Base-by-base conservation (phyloP, 2,113 vertebrate genomes). In the Rhinichthys klamathensis region DNA sequence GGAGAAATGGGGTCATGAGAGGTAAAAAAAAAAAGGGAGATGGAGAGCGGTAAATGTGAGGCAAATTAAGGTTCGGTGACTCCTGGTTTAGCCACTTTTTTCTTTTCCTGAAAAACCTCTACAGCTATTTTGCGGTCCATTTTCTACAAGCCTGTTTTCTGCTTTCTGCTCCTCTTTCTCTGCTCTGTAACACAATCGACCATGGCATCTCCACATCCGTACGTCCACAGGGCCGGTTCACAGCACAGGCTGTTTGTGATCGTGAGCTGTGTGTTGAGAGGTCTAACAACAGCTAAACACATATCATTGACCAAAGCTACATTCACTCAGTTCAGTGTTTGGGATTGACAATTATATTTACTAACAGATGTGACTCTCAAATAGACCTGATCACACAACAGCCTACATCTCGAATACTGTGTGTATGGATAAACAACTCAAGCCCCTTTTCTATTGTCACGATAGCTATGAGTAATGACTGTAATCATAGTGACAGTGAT, bases 1-100 rank as follows among this genome's bases (percentile, higher is more conserved):
- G 80, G 63, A 49, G 25, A 54, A 81, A 81, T 81, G 44, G 30
- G 80, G 63, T 65, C 41, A 25, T 11, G 11, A 65, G n/a, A 30
- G n/a, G 18, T 35, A 35, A 75, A 21, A 46, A 13, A 32, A 30
- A 32, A 35, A 81, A 32, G 7, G 38, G 41, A 30, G 25, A 41
- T 67, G 32, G 61, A 65, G 35, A 65, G 78, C 32, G 12, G 15
- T 49, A 21, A 81, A 65, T 54, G 8, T 65, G 44, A 4, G 38
- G 25, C 10, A 49, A 51, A 51, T 81, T n/a, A 44, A 27, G 35
- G 11, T 69, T 51, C 21, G 21, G 32, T 25, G 35, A 30, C 11
- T 60, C 12, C 12, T 23, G 72, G 41, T 78, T 78, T 78, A 25
- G 21, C n/a, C 73, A 75, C 46, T 75, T 75, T 51, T 9, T 2